Base-by-base conservation (phyloP, 2,888 invertebrate species). In the Eupithecia exiguata region DNA sequence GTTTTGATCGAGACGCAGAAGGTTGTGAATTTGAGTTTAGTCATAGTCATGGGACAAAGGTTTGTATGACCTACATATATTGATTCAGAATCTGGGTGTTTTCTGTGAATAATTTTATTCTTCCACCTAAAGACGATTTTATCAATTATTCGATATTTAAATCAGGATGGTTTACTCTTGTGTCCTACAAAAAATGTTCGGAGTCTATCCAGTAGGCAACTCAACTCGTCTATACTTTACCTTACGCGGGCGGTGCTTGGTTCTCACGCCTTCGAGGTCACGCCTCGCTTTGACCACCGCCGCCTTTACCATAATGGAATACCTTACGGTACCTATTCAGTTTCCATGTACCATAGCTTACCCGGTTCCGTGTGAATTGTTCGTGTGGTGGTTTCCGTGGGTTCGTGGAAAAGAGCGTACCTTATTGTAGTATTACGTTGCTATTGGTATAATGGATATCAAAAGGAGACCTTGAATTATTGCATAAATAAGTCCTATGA, bases 191-290 rank as follows among this genome's bases (percentile, higher is more conserved):
- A 49, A 21, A 21, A 21, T 12, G 12, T 53, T 53, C 21, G 10
- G 12, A 53, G 21, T 53, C 21, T 53, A 21, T 25, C 21, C 12
- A 53, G 58, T 53, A 25, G 25, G 12, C 21, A 14, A 67, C 68
- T 71, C 5, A 36, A 1, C 65, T 68, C 63, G 70, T 71, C 35
- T 80, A 78, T 77, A 62, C 12, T 18, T 1, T 14, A 35, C 68
- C 67, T 76, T 72, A 71, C 83, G 84, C 88, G 87, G 91, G 89
- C 90, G 89, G 88, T 85, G 79, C 88, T 84, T 75, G 80, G 89
- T 93, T 93, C 93, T 90, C 93, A 93, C 93, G 93, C 91, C 92
- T 92, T 88, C 87, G 91, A 90, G 92, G 93, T 93, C 93, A 93
- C 92, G 92, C 92, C 92, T 91, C 82, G 87, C 91, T 91, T 90